Base-by-base conservation (phyloP, 2,113 vertebrate species). In the Chamaea fasciata region DNA sequence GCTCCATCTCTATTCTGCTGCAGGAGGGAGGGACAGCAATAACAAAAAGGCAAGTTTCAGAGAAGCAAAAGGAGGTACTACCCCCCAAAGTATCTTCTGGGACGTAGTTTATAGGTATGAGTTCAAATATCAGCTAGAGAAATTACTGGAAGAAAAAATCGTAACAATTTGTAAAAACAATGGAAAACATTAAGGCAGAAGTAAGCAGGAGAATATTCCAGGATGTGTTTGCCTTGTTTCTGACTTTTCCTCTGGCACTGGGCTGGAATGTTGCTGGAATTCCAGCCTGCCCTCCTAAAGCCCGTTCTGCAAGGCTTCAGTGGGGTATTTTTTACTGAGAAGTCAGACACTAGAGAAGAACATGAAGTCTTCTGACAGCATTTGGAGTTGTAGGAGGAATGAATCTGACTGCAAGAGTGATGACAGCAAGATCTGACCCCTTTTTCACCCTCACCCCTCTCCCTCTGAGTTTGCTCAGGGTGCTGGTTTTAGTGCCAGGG, bases 251-350 rank as follows among this genome's bases (percentile, higher is more conserved):
- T 68, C 17, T 53, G 49, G 27, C 39, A 52, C 2, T 67, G 17
- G 77, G 63, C 37, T 59, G 52, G 35, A 26, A 26, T 42, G 27
- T 19, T 44, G 49, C 79, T 76, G 8, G 2, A 41, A 24, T 86
- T 65, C 30, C 53, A 83, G 67, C 57, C 63, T 35, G 10, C 8
- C 60, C 35, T 78, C 17, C 28, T 22, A 19, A 2, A 10, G 39
- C 22, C 42, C 1, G 0, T 24, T 52, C 77, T 18, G 0, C 5
- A n/a, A 46, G 28, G 67, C 41, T 83, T 47, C 62, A 44, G 28
- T 27, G 17, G 30, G 28, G 13, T 35, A 6, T 8, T 20, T 39
- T 82, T 63, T 39, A 64, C 53, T 30, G 13, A 84, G 22, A 71
- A 49, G 11, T 63, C 55, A 30, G 1, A 56, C 4, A 6, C 24